These are phyloP conservation scores for Ploceus nigricollis DNA, from an alignment of 2,113 vertebrate genomes.

Conservation along the genomic window DNA sequence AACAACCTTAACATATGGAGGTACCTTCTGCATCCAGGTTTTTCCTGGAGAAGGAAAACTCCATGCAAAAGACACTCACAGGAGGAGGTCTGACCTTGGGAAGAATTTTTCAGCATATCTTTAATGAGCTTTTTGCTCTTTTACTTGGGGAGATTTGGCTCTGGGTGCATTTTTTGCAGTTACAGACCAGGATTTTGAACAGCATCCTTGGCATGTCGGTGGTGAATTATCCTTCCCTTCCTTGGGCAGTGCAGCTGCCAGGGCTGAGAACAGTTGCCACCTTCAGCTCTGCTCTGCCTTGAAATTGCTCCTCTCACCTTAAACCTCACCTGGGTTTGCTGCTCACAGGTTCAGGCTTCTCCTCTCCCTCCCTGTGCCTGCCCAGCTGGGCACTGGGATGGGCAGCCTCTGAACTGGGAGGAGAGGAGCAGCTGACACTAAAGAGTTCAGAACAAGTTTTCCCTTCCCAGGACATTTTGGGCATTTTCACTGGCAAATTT, in stretches of 20 bases:
- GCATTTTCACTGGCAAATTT: neutral
- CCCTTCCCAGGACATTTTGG: neutral
- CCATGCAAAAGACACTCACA: fast-evolving
- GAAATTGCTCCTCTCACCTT: neutral
- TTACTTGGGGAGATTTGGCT: neutral
- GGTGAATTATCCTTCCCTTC: neutral
- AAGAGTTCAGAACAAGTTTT: neutral
- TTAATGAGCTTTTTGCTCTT: neutral
- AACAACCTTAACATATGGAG: fast-evolving
- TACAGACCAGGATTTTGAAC: neutral
- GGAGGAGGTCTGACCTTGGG: neutral
- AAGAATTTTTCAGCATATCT: neutral
- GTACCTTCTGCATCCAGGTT: neutral
- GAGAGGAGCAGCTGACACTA: neutral
- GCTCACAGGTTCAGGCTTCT: neutral
- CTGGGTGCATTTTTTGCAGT: neutral
- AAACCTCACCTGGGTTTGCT: neutral
- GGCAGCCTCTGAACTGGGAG: neutral
- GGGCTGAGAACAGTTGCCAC: neutral
- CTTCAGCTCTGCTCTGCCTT: neutral
- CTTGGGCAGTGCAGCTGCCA: neutral
- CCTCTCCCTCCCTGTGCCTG: neutral
- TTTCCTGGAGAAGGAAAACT: neutral
- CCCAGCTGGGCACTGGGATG: neutral
- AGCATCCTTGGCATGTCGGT: neutral